These are phyloP conservation scores for Pachycephus smyrnensis DNA, from an alignment of 2,888 invertebrate genomes.

Conservation along the genomic window DNA sequence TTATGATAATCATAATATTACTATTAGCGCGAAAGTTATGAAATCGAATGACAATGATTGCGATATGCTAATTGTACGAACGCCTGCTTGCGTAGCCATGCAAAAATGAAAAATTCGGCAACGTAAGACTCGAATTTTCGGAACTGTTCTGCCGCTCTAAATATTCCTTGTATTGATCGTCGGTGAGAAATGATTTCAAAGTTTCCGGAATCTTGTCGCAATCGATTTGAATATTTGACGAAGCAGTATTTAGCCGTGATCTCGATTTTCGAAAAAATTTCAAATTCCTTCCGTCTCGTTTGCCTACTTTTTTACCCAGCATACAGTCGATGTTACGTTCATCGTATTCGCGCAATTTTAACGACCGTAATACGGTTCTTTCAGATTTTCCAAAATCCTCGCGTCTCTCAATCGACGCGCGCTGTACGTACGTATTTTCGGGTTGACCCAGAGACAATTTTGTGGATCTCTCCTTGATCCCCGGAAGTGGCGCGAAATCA, in stretches of 20 bases:
- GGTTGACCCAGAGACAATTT: neutral
- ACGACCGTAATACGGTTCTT: neutral
- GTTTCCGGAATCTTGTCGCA: slow-evolving; percentile 29
- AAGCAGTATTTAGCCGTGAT: slow-evolving; percentile 13
- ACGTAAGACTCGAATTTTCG: slow-evolving; percentile 12
- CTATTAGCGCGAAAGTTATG: neutral
- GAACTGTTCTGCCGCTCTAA: slow-evolving; percentile 21
- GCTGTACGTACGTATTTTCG: neutral
- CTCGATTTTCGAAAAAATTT: neutral
- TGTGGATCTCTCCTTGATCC: neutral
- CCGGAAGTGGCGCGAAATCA: neutral
- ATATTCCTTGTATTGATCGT: slow-evolving; percentile 32
- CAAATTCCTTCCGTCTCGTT: neutral
- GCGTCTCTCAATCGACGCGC: neutral
- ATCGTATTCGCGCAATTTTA: neutral
- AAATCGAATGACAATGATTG: slow-evolving; percentile 1
- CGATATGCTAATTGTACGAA: neutral
- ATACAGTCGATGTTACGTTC: neutral
- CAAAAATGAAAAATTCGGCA: slow-evolving; percentile 44
- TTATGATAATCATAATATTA: neutral
- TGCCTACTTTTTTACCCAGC: neutral
- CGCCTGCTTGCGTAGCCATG: slow-evolving; percentile 47
- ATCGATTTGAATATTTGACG: slow-evolving; percentile 31
- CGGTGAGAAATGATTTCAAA: slow-evolving; percentile 31
- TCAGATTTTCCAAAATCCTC: neutral